Percentiles rank a stretch among this genome's conserved stretches.
Evolutionary conservation across 2,888 invertebrate species (phyloP).

Genomic region (Pyralis farinalis): DNA sequence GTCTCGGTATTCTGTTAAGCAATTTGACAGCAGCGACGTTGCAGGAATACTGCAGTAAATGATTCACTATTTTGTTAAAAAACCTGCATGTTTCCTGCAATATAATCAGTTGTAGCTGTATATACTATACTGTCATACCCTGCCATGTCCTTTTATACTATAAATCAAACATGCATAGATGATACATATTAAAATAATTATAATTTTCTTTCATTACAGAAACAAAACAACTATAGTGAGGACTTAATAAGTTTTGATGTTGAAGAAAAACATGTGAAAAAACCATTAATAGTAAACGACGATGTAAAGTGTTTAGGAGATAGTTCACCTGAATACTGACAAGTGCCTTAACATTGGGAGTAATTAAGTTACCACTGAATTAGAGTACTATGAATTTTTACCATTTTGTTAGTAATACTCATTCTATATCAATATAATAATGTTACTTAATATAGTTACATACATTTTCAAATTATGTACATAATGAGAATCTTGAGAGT

Average conservation of each 20-base stretch:
- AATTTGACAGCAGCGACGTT: too few relatives aligned
- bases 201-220: constrained; percentile 44
- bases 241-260: constrained; percentile 69
- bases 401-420: constrained; percentile 22
- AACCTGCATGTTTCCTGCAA: too few relatives aligned
- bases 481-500: too few relatives aligned
- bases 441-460: constrained; percentile 10
- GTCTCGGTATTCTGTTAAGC: too few relatives aligned
- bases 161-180: neutral
- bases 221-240: constrained; percentile 43
- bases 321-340: constrained; percentile 68
- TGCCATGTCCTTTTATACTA: neutral
- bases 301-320: constrained; percentile 53
- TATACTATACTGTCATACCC: too few relatives aligned
- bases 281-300: constrained; percentile 50
- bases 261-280: constrained; percentile 53
- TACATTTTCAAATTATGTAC: neutral
- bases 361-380: constrained; percentile 46
- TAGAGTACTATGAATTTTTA: constrained; percentile 10
- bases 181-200: neutral
- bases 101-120: too few relatives aligned
- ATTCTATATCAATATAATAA: constrained; percentile 10
- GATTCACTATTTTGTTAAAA: too few relatives aligned
- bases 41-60: too few relatives aligned
- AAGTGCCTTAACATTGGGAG: constrained; percentile 57